A percentile compares a stretch with the other conserved stretches of the same genome.
Conservation (phyloP, 2,797 vertebrate genomes). For the Typhlichthys subterraneus region DNA sequence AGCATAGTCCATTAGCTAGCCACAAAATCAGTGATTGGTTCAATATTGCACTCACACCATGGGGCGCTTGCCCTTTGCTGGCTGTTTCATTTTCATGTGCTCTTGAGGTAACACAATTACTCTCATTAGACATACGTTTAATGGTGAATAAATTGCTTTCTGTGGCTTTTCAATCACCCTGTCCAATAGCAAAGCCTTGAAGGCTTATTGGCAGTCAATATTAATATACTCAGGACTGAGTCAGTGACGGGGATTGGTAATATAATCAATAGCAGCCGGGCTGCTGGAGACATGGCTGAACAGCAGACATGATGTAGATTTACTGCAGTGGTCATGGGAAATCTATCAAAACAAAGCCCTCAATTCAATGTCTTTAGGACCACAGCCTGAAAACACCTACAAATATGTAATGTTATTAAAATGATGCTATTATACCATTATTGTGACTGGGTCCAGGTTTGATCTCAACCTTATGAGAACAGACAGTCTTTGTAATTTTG, state of each 20-base stretch:
- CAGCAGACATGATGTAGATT: constrained; percentile 19
- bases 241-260: constrained; percentile 52
- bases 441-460: constrained; percentile 20
- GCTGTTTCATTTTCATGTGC: constrained; percentile 60
- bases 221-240: constrained; percentile 75
- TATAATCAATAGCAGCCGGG: constrained; percentile 67
- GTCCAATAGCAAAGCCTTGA: constrained; percentile 58
- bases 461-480: constrained; percentile 21
- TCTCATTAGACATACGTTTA: constrained; percentile 73
- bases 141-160: constrained; percentile 70
- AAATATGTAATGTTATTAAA: constrained; percentile 37
- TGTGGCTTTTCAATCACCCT: constrained; percentile 71
- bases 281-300: constrained; percentile 36
- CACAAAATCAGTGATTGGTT: constrained; percentile 44
- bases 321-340: constrained; percentile 46
- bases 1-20: constrained; percentile 43
- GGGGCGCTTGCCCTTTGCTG: constrained; percentile 46
- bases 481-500: constrained; percentile 20
- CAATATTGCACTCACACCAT: constrained; percentile 44
- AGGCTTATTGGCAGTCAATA: constrained; percentile 76
- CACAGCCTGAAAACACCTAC: constrained; percentile 17
- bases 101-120: constrained; percentile 64
- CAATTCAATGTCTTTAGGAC: constrained; percentile 22
- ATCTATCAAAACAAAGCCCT: constrained; percentile 45
- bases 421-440: constrained; percentile 24